These are phyloP conservation scores for Halictus ligatus DNA, from an alignment of 2,888 invertebrate genomes.

Conservation along the genomic window DNA sequence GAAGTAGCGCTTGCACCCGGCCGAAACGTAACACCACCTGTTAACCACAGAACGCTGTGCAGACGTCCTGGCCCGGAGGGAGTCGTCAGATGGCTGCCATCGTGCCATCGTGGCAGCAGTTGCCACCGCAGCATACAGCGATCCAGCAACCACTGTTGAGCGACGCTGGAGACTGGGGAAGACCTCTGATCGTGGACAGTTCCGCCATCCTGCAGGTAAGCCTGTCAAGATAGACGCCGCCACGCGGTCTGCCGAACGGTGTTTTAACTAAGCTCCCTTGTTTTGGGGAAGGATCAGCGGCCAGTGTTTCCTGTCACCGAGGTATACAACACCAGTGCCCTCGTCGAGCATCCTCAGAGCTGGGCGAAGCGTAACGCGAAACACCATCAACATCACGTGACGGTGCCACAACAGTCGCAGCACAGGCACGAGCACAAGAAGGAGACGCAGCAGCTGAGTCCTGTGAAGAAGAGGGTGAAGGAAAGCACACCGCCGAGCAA, in stretches of 20 bases:
- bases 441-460: slow-evolving; percentile 95
- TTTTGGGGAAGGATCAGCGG: slow-evolving; percentile 86
- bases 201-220: slow-evolving; percentile 89
- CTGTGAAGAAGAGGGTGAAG: slow-evolving; percentile 98
- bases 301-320: slow-evolving; percentile 88
- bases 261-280: slow-evolving; percentile 68
- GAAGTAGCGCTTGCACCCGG: not conserved
- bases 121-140: slow-evolving; percentile 87
- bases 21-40: not conserved
- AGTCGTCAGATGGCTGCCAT: slow-evolving; percentile 91
- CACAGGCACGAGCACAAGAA: slow-evolving; percentile 90
- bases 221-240: not conserved
- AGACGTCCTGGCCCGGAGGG: slow-evolving; percentile 89
- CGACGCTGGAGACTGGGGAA: slow-evolving; percentile 89
- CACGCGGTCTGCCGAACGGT: not conserved
- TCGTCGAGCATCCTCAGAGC: slow-evolving; percentile 85
- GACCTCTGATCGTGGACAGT: slow-evolving; percentile 91
- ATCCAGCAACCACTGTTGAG: slow-evolving; percentile 88
- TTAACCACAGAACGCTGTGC: slow-evolving; percentile 87
- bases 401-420: slow-evolving; percentile 87
- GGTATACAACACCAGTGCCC: slow-evolving; percentile 86
- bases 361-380: slow-evolving; percentile 86
- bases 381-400: slow-evolving; percentile 87
- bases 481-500: slow-evolving; percentile 94
- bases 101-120: slow-evolving; percentile 94